Base-by-base conservation (phyloP, 2,113 vertebrate species). In the Salvelinus namaycush region DNA sequence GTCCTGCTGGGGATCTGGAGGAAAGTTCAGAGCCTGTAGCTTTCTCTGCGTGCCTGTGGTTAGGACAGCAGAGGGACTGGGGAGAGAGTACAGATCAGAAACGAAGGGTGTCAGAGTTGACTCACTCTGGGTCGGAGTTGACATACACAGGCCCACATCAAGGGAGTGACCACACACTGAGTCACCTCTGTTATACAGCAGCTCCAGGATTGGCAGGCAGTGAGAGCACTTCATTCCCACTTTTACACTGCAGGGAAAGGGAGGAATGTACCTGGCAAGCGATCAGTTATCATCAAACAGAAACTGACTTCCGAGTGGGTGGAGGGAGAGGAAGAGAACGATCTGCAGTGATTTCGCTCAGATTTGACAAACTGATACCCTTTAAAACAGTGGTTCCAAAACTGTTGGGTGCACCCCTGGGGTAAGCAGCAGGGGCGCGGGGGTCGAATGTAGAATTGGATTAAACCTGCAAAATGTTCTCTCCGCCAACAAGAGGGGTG, bases 131-230 rank as follows among this genome's bases (percentile, higher is more conserved):
- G 77, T 8, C 34, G 5, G 79, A 83, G 73, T 16, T 82, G 84
- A 87, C 68, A 81, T 76, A 81, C 59, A 54, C 29, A 44, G 54
- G 34, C 69, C 18, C 69, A 13, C 74, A 68, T 64, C 18, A 39
- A 74, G 76, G 62, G 34, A 71, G 78, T 72, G 73, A 59, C 64
- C 68, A 65, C 39, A 29, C 54, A 54, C 57, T 82, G 78, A 83
- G 74, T 83, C 74, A 75, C 44, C 6, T 62, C n/a, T 20, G 13
- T 44, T 12, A 16, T 22, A 60, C 16, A n/a, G 59, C n/a, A 11
- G 59, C n/a, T 62, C 59, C 59, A 22, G n/a, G 59, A n/a, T n/a
- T 16, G 11, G 59, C n/a, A 62, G 59, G n/a, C 59, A 62, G n/a
- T 4, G 59, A 60, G 20, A 22, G n/a, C 59, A 22, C 59, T 62